phyloP scores from a whole-genome alignment of 2,888 invertebrate genomes.

The Epiblema foenella region DNA sequence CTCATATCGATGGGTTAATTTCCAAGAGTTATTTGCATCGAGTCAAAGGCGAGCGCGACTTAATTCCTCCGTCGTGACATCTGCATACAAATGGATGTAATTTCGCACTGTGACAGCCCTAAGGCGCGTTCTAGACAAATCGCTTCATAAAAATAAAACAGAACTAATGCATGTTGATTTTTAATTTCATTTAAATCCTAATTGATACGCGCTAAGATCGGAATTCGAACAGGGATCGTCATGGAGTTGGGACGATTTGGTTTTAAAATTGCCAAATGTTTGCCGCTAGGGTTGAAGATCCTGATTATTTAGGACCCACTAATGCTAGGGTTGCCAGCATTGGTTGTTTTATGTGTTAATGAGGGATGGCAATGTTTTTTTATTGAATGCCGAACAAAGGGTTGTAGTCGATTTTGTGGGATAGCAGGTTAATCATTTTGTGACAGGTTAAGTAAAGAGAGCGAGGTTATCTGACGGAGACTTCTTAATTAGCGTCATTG shows the following conservation, averaged over 20 bases:
- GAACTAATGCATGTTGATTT: neutral
- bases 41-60: slow-evolving; percentile 68
- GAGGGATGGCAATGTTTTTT: slow-evolving; percentile 59
- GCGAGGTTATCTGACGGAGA: neutral
- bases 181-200: neutral
- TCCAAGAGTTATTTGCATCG: slow-evolving; percentile 77
- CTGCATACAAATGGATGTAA: slow-evolving; percentile 81
- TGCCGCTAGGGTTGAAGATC: slow-evolving; percentile 60
- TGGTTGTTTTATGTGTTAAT: slow-evolving; percentile 62
- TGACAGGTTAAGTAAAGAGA: slow-evolving; percentile 15
- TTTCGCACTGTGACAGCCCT: slow-evolving; percentile 78
- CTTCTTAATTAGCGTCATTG: neutral
- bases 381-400: slow-evolving; percentile 61
- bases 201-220: neutral
- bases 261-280: slow-evolving; percentile 25
- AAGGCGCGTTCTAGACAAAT: slow-evolving; percentile 72
- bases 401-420: slow-evolving; percentile 54
- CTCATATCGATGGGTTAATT: slow-evolving; percentile 79
- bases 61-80: slow-evolving; percentile 73
- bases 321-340: slow-evolving; percentile 47
- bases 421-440: slow-evolving; percentile 32
- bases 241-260: slow-evolving; percentile 6
- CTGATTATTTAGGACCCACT: slow-evolving; percentile 42
- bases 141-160: slow-evolving; percentile 52
- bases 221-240: neutral